Base-by-base conservation (phyloP, 2,888 invertebrate genomes). In the Desoria tigrina region DNA sequence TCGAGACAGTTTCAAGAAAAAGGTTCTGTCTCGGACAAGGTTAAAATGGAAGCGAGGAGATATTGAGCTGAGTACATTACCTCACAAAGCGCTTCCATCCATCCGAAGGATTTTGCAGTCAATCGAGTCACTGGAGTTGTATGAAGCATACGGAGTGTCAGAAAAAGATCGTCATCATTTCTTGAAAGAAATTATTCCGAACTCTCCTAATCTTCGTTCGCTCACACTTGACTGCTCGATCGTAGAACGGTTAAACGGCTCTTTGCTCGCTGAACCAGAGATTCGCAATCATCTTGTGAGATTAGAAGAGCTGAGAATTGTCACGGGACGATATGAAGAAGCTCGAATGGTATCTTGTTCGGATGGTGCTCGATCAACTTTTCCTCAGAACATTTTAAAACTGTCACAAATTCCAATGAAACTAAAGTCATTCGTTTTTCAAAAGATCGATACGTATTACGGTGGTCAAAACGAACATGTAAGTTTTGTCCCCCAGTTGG, bases 301-400 rank as follows among this genome's bases (percentile, higher is more conserved):
- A 42, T 18, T 61, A 42, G 42, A 61, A 54, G 53, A 61, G 11
- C 42, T 61, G 21, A 42, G 53, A 27, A 53, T 61, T 26, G 53
- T 51, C 27, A 54, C 61, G 7, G 61, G 61, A 7, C 53, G 61
- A 42, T 16, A 23, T 51, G 51, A 26, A 7, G 24, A 51, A 23
- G 51, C 24, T 18, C 37, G 54, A 32, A 42, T 42, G 24, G 51
- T 53, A 11, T 53, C 61, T 1, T 26, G 53, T n/a, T 53, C 51
- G 18, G 39, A 53, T 24, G 53, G 53, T 37, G 51, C 42, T 7
- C 42, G 42, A 54, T 42, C 42, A 6, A 51, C 54, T 42, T 61
- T 61, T 23, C 54, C 61, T 26, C 53, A 61, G 9, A 61, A 61
- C 39, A 53, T 61, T 42, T 42, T 61, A 6, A 53, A 61, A 42